Evolutionary conservation across 1,140 invertebrate species (phyloP), one percentile per base, ranked within the genome.

Genomic region (Saccostrea cuccullata): DNA sequence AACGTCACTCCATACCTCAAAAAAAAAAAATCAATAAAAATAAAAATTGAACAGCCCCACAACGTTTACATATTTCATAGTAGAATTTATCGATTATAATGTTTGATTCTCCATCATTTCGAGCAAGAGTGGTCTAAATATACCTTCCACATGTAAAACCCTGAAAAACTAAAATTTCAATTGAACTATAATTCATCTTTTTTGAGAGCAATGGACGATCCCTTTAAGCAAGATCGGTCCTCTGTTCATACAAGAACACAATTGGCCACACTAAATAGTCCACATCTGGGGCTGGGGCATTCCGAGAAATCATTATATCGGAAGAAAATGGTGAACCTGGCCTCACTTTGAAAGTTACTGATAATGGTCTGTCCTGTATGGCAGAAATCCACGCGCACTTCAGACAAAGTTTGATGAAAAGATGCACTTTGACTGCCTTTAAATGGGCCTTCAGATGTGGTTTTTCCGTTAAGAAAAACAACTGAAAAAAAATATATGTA

Each of bases 191-290:
- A 36, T 77, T 77, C 70, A 77, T 77, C 26, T 77, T 36, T 36
- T 36, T 15, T 67, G 55, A 20, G 5, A 40, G 40, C 36, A 84
- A 82, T 67, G 58, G 58, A 77, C 47, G 26, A 82, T 60, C 73
- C 26, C 58, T 55, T 23, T 30, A 15, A 67, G 6, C 2, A 56
- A 70, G 30, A 86, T n/a, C 5, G 82, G 82, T 17, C 82, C 82
- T 47, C 55, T 84, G 40, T 84, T n/a, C 82, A 13, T 84, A 55
- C 82, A 55, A 15, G 47, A 84, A 84, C 40, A 84, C 82, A 56
- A 84, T 84, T 20, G 82, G 82, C 82, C 82, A 84, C 1, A 84
- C 55, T 56, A 84, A 84, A 84, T 55, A 84, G 26, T 84, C 82
- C n/a, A 84, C 82, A 55, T n/a, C n/a, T 12, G 82, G 82, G 40